Conservation (phyloP, 2,797 vertebrate species). For the Dromococcyx pavoninus region DNA sequence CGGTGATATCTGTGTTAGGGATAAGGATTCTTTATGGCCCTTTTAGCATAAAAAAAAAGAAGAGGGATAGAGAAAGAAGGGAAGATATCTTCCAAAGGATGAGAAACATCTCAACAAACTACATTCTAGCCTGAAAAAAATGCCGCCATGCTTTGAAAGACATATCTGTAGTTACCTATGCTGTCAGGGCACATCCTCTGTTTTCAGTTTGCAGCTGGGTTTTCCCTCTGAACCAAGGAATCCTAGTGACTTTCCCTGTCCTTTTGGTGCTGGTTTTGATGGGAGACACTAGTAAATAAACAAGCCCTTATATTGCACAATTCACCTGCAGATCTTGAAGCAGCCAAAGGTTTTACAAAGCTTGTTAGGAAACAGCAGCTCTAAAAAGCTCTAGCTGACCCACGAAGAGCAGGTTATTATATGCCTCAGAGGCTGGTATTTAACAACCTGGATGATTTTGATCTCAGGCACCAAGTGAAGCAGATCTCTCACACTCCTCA, state of each 20-base stretch:
- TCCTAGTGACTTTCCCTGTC: background rate
- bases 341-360: background rate
- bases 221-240: background rate
- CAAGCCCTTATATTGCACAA: accelerated
- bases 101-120: background rate
- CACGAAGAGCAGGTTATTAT: background rate
- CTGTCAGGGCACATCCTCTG: background rate
- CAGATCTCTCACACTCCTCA: background rate
- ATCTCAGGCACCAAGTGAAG: background rate
- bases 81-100: background rate
- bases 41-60: background rate
- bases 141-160: background rate
- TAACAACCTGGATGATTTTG: background rate
- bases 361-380: background rate
- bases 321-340: background rate
- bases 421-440: background rate
- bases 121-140: background rate
- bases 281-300: background rate
- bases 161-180: background rate
- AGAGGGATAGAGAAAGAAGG: background rate
- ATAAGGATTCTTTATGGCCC: background rate
- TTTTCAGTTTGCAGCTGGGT: background rate
- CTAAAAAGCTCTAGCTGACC: background rate
- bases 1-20: background rate
- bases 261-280: background rate